These are phyloP conservation scores for Bucorvus abyssinicus DNA, from an alignment of 2,797 vertebrate species.

Conservation along the genomic window DNA sequence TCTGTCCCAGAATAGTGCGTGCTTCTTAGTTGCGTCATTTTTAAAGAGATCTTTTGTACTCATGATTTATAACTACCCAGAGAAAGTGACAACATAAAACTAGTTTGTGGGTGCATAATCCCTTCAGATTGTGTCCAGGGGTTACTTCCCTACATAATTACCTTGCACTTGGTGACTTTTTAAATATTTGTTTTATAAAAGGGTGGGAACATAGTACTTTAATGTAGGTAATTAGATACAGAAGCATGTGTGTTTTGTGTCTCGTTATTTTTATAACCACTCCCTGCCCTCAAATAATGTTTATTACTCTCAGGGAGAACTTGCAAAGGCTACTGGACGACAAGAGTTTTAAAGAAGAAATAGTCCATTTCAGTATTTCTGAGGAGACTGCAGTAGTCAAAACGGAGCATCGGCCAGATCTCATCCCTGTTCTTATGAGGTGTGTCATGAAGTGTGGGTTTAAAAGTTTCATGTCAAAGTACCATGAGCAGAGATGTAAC, in stretches of 20 bases:
- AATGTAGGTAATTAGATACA: not conserved
- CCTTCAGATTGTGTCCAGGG: not conserved
- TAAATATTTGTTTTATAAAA: not conserved
- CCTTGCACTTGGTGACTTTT: not conserved
- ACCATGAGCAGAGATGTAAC: not conserved
- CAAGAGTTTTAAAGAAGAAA: slow-evolving; percentile 95
- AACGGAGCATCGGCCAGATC: slow-evolving; percentile 81
- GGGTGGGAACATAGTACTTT: not conserved
- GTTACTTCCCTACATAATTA: not conserved
- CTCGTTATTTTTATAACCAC: not conserved
- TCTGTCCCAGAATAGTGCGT: not conserved
- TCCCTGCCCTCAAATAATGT: not conserved
- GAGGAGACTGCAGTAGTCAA: slow-evolving; percentile 88
- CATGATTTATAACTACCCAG: not conserved
- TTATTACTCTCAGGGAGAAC: slow-evolving; percentile 83
- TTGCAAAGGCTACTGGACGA: slow-evolving; percentile 91
- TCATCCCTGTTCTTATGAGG: slow-evolving; percentile 96
- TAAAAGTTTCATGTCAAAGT: not conserved
- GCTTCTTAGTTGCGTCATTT: not conserved
- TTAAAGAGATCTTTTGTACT: not conserved
- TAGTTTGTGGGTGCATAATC: not conserved
- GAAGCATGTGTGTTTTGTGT: not conserved
- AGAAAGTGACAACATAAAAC: not conserved
- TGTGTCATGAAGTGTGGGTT: slow-evolving; percentile 47
- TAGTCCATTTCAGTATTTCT: slow-evolving; percentile 93